These are phyloP conservation scores for Cherax quadricarinatus DNA, from an alignment of 1,140 invertebrate genomes.

Conservation along the genomic window DNA sequence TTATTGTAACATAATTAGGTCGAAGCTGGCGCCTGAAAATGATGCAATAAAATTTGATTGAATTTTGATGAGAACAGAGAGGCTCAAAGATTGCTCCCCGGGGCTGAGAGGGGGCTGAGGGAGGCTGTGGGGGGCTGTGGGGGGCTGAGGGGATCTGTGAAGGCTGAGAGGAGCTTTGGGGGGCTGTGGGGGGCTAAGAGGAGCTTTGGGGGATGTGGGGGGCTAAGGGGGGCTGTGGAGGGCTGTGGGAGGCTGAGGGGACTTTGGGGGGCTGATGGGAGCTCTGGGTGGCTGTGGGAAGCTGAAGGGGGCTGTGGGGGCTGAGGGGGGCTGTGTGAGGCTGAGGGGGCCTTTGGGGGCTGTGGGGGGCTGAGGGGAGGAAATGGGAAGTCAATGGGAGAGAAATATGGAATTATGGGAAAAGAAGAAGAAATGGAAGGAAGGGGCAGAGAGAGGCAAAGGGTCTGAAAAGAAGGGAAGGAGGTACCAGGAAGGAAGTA, in stretches of 20 bases:
- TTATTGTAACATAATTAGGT: slow-evolving; percentile 72
- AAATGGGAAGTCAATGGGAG: background rate
- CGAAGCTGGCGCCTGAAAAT: slow-evolving; percentile 71
- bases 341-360: background rate
- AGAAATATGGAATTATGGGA: background rate
- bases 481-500: too few species aligned
- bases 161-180: background rate
- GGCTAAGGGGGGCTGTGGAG: background rate
- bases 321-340: background rate
- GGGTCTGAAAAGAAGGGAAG: background rate
- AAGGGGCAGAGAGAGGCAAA: background rate
- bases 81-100: slow-evolving; percentile 54
- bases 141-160: background rate
- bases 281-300: too few species aligned
- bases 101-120: background rate
- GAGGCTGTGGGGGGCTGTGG: background rate
- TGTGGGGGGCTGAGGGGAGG: background rate
- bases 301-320: background rate
- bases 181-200: background rate
- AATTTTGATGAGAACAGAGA: slow-evolving; percentile 68
- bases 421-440: background rate
- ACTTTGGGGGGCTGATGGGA: background rate
- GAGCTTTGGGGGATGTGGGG: background rate
- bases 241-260: background rate
- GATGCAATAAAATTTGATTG: slow-evolving; percentile 72